Base-by-base conservation (phyloP, 1,140 invertebrate genomes). In the Frieseomelitta varia region DNA sequence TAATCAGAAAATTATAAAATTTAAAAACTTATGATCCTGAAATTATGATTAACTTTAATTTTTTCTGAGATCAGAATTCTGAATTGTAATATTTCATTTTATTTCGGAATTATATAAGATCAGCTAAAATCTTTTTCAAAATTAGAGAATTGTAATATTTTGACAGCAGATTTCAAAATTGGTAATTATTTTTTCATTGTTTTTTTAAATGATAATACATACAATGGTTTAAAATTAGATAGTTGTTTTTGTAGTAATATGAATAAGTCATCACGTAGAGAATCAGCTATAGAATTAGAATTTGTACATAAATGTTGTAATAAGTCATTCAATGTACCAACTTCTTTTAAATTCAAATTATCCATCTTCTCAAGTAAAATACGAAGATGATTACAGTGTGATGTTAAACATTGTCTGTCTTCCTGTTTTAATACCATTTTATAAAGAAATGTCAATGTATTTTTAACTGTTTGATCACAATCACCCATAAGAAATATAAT, bases 211-310 rank as follows among this genome's bases (percentile, higher is more conserved):
- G 24, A 73, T 79, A 74, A 85, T 82, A 91, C 91, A 92, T 92
- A 95, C 95, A 92, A 74, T 34, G 92, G 90, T 68, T 95, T 94
- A 14, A 94, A 92, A 88, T 95, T 95, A 14, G 95, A 95, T n/a
- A 97, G 91, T 87, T 96, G 96, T 85, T 97, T 97, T 65, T 96
- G 95, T 2, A 97, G 91, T 4, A 96, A 79, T 93, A 96, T 96
- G 85, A 95, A 95, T 56, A 97, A 94, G 87, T 96, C 96, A 88
- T 96, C 95, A 77, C 95, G 94, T n/a, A 96, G 91, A 15, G 93
- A 92, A 34, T 94, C 91, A 69, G 95, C 93, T 27, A 93, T 93
- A 4, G 93, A 84, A 79, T 94, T 90, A 19, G 94, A 78, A 91
- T 93, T 88, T 88, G 92, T 47, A 91, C 95, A 94, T 91, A 97